Evolutionary conservation across 2,113 vertebrate genomes (phyloP), one percentile per base, ranked within the genome.

Genomic region (Phasianus colchicus): DNA sequence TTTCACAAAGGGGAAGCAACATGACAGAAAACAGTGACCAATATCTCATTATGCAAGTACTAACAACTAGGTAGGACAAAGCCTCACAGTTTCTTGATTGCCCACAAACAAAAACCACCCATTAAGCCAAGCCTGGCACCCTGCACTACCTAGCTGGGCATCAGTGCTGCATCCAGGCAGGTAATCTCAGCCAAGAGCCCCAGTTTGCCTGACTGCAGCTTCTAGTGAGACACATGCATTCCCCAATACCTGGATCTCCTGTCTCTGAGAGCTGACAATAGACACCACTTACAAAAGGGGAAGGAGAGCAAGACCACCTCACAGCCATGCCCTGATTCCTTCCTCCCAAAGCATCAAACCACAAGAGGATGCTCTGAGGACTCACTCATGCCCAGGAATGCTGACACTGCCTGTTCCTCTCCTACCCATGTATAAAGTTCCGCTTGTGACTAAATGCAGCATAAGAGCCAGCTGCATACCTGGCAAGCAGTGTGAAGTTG

Each of bases 41-140:
- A 57, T 55, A 74, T 83, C 74, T 81, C 69, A 30, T 67, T 67
- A 67, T 27, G 42, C 36, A 86, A 83, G 32, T 32, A 78, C 83
- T 75, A 60, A 81, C 81, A 52, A 71, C 17, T 45, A n/a, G 11
- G 57, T 57, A 73, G 71, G 63, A 87, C 34, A 80, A 80, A 86
- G 19, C 30, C 20, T 84, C 1, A 0, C 24, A 50, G 57, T 61
- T 91, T 81, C 74, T 74, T 77, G 32, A 63, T 25, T 82, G 25
- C 9, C 34, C 25, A 6, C 1, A 85, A 25, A 89, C 74, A 75
- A 92, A 95, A 89, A 47, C 16, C 77, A 71, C 2, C 25, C 74
- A 27, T 30, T 47, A 65, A 52, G 66, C 84, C 57, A 89, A 89
- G 87, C 77, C 84, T 89, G 84, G 89, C 66, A 89, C 65, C 50